Conservation (phyloP, 2,113 vertebrate species). For the Ptychochromis oligacanthus region DNA sequence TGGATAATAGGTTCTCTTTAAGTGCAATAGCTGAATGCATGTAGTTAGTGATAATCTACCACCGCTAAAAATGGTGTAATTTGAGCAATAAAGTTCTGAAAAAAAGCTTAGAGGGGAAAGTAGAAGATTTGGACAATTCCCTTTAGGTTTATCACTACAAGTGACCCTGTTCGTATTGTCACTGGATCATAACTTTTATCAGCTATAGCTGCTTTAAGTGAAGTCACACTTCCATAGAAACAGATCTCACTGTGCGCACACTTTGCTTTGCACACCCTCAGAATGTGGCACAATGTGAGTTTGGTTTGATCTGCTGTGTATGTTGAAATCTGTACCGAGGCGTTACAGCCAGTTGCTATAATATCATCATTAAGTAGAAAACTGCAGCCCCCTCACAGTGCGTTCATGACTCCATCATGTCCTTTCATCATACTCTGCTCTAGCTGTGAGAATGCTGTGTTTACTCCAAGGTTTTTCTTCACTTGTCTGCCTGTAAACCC, state of each 20-base stretch:
- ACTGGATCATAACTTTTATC: not conserved
- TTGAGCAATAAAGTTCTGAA: not conserved
- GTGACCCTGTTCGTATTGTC: not conserved
- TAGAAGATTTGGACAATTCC: not conserved
- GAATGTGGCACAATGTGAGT: not conserved
- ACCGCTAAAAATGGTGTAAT: not conserved
- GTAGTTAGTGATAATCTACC: not conserved
- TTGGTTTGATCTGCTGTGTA: slow-evolving; percentile 8
- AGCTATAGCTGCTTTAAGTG: accelerated
- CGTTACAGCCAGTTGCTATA: slow-evolving; percentile 35
- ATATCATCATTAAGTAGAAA: slow-evolving; percentile 55
- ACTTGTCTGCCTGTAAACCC: not conserved
- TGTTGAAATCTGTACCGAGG: not conserved
- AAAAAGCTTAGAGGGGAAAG: not conserved
- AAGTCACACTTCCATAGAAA: not conserved
- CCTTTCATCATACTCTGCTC: slow-evolving; percentile 42
- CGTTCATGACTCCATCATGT: slow-evolving; percentile 32
- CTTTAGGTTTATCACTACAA: not conserved
- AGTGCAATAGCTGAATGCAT: not conserved
- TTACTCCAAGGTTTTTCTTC: slow-evolving; percentile 12
- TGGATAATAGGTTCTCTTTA: not conserved
- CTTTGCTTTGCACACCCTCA: not conserved
- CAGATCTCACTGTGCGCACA: not conserved
- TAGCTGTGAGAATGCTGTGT: slow-evolving; percentile 20
- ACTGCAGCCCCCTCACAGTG: slow-evolving; percentile 14